A percentile compares a stretch with the other conserved stretches of the same genome.
phyloP scores from a whole-genome alignment of 1,140 invertebrate genomes.

The Drosophila gunungcola region DNA sequence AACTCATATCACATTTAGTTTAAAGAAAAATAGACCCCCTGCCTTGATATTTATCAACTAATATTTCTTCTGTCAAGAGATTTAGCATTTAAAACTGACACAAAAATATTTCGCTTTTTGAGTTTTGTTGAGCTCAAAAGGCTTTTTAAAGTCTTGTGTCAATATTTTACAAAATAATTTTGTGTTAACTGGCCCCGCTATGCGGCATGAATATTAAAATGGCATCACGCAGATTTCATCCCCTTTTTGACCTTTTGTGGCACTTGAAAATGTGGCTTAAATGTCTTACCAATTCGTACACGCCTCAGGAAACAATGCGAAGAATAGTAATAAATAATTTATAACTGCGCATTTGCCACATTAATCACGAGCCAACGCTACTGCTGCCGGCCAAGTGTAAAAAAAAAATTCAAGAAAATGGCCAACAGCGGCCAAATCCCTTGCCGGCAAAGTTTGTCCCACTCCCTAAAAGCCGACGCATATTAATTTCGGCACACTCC shows the following conservation, averaged over 20 bases:
- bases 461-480: slow-evolving; percentile 59
- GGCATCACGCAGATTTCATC: not conserved
- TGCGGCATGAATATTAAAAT: slow-evolving; percentile 53
- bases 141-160: slow-evolving; percentile 5
- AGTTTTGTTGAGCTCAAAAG: too few species aligned
- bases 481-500: slow-evolving; percentile 76
- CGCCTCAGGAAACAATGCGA: slow-evolving; percentile 74
- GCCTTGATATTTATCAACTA: too few species aligned
- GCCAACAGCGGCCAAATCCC: slow-evolving; percentile 66
- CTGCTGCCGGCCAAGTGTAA: slow-evolving; percentile 17
- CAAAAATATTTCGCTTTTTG: too few species aligned
- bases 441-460: slow-evolving; percentile 54
- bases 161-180: slow-evolving; percentile 12
- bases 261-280: slow-evolving; percentile 73
- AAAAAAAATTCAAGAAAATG: slow-evolving; percentile 29
- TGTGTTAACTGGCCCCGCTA: slow-evolving; percentile 12
- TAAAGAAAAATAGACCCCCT: too few species aligned
- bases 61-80: too few species aligned
- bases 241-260: slow-evolving; percentile 26
- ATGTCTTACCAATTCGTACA: slow-evolving; percentile 72
- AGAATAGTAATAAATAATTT: slow-evolving; percentile 82
- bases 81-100: too few species aligned
- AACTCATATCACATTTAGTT: too few species aligned
- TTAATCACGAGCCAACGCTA: slow-evolving; percentile 76
- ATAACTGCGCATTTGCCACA: slow-evolving; percentile 82